Evolutionary conservation across 1,140 invertebrate species (phyloP), one percentile per base, ranked within the genome.

Genomic region (Kradibia gibbosae): DNA sequence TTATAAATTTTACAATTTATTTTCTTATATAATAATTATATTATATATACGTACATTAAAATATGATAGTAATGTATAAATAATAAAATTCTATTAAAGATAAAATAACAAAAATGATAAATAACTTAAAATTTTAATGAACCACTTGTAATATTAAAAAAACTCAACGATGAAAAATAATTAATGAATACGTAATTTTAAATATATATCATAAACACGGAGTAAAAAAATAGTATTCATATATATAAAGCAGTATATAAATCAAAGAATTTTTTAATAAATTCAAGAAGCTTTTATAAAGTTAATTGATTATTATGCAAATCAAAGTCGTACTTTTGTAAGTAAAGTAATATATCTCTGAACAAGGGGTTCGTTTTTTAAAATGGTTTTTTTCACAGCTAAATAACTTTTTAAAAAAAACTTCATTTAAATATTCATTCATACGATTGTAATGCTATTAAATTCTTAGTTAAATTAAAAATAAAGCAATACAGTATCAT

Each of bases 301-400:
- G 25, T 0, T 50, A 72, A 72, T 72, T 72, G 22, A 48, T 50
- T 72, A 48, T 50, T 67, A 65, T 67, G 62, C 39, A 67, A 67
- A 39, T 39, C 10, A 67, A 5, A 8, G 7, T 39, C 22, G n/a
- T n/a, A 39, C 34, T 34, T 67, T 67, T 65, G 13, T 67, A 7
- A 67, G 8, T 67, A 39, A 22, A 39, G 62, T 39, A 39, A n/a
- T 4, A 39, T n/a, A 22, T 67, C 17, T n/a, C 22, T 39, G 62
- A 67, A 67, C 39, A 67, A 67, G 20, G 1, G 11, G 39, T 39
- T 39, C 3, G n/a, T 0, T 65, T 65, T 34, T 65, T 20, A 20
- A n/a, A 22, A 67, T 22, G 13, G 0, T 39, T 39, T 36, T 67
- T 39, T 39, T 0, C 28, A 17, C 15, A 0, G 3, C 39, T 11